Base-by-base conservation (phyloP, 1,140 invertebrate species). In the Reticulitermes speratus region DNA sequence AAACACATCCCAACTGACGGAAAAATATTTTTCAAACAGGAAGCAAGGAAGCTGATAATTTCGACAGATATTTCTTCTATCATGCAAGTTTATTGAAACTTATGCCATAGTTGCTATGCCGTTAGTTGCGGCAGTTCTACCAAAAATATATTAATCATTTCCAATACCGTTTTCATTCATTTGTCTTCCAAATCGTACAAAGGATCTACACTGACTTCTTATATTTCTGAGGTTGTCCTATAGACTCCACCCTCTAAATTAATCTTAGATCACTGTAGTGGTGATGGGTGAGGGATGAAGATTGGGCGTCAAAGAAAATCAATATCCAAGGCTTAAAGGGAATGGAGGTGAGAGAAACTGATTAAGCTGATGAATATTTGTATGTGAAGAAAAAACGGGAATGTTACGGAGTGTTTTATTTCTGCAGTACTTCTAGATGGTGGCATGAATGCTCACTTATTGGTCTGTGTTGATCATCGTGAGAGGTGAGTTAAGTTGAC, bases 351-450 rank as follows among this genome's bases (percentile, higher is more conserved):
- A 11, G 65, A 30, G 65, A 75, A 75, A 75, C n/a, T 75, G 65
- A 75, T 75, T 75, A 75, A 75, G 8, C 14, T 75, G 25, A 75
- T 75, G 65, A 75, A 75, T 75, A 75, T 75, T 75, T 75, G n/a
- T 75, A 16, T 75, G n/a, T 30, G 25, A 75, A 75, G 65, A 75
- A 30, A 30, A 30, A 75, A 75, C 25, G 14, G 65, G 25, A 55
- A 19, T 14, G 8, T 14, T 16, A 30, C 25, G n/a, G 7, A 75
- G 65, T 30, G 14, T 75, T 25, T 75, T 25, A 75, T 75, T 75
- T 9, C 25, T 75, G n/a, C 7, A 30, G n/a, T 9, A 16, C n/a
- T 30, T 30, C 9, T 6, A 75, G 16, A n/a, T n/a, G 25, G 65
- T 12, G 7, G 11, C 65, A n/a, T 14, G 52, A 55, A 16, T 1